Conservation (phyloP, 2,888 invertebrate species). For the Drosophila planitibia region DNA sequence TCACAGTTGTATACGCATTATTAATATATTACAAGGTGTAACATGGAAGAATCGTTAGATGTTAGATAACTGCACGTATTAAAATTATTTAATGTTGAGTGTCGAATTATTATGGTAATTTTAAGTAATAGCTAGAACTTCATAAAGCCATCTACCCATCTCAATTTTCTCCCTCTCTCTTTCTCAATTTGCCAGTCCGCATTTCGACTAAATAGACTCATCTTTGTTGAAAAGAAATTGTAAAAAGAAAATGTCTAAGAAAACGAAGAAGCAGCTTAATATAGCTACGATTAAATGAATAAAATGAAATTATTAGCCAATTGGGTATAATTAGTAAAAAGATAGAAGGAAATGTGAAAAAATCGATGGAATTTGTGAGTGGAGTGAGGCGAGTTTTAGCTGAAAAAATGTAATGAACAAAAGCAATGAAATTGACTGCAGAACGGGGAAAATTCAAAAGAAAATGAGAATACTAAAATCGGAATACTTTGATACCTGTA, state of each 20-base stretch:
- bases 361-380: not conserved
- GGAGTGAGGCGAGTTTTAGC: not conserved
- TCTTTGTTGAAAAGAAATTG: not conserved
- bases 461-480: not conserved
- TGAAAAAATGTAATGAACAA: not conserved
- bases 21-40: not conserved
- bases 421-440: not conserved
- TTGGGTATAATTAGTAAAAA: constrained; percentile 14
- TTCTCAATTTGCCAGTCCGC: not conserved
- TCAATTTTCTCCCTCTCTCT: not conserved
- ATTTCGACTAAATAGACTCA: not conserved
- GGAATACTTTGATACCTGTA: not conserved
- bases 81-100: not conserved
- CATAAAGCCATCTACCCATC: not conserved
- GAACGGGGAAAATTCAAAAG: not conserved
- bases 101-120: not conserved
- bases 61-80: not conserved
- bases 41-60: not conserved
- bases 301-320: constrained; percentile 23
- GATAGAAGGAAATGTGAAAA: not conserved
- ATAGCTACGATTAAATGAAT: constrained; percentile 10
- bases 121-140: not conserved
- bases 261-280: not conserved
- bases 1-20: not conserved
- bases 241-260: not conserved